Conservation (phyloP, 2,113 vertebrate species). For the Pithys albifrons region DNA sequence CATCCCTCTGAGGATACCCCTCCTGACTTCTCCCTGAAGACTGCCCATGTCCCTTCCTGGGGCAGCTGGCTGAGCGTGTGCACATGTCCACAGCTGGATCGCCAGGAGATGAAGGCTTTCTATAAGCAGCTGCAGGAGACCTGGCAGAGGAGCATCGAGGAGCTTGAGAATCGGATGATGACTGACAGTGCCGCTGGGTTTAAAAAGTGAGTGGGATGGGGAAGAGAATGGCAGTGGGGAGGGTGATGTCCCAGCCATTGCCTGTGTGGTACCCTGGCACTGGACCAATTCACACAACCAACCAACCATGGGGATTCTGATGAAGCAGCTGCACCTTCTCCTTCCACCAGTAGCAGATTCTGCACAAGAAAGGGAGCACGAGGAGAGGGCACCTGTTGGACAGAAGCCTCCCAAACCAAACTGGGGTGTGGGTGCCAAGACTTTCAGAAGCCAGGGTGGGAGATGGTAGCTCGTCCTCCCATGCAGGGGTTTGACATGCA, state of each 20-base stretch:
- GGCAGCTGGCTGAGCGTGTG: background rate
- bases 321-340: background rate
- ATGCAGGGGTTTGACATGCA: background rate
- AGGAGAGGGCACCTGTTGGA: too few relatives aligned
- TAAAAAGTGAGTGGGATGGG: slow-evolving; percentile 70
- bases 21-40: too few relatives aligned
- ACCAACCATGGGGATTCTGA: background rate
- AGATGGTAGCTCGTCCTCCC: background rate
- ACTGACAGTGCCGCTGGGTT: slow-evolving; percentile 63
- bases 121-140: slow-evolving; percentile 76
- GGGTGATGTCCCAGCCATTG: background rate
- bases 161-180: slow-evolving; percentile 62
- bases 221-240: background rate
- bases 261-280: background rate
- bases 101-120: slow-evolving; percentile 80
- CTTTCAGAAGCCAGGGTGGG: background rate
- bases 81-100: slow-evolving; percentile 74
- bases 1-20: background rate
- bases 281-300: too few relatives aligned
- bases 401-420: background rate
- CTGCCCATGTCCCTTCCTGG: fast-evolving
- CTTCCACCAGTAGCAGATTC: background rate
- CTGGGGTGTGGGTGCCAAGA: background rate
- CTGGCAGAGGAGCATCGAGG: slow-evolving; percentile 70
- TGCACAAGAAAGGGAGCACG: background rate